These are phyloP conservation scores for Globia sparganii DNA, from an alignment of 2,888 invertebrate genomes.

Conservation along the genomic window DNA sequence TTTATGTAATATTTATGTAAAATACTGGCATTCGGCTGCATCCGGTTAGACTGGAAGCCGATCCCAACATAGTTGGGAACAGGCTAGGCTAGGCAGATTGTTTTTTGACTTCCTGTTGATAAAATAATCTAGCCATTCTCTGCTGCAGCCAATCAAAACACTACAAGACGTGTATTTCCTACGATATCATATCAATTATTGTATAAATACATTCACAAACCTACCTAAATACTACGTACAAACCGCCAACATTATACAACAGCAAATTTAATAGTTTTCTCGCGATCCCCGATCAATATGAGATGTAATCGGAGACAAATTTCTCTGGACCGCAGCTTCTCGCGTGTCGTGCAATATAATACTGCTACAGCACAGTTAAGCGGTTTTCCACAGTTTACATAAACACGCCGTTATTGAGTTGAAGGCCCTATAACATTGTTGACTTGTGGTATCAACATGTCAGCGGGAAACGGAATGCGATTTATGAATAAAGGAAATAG, in stretches of 20 bases:
- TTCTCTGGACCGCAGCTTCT: constrained; percentile 66
- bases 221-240: background rate
- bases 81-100: background rate
- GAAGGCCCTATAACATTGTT: constrained; percentile 15
- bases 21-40: no score
- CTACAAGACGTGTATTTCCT: background rate
- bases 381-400: constrained; percentile 46
- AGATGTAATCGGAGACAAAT: constrained; percentile 55
- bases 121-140: background rate
- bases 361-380: constrained; percentile 32
- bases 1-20: no score
- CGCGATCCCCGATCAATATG: constrained; percentile 47
- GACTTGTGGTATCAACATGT: constrained; percentile 4
- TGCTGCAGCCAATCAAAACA: background rate
- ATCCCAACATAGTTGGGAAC: no score
- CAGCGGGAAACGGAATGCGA: constrained; percentile 1
- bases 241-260: constrained; percentile 2
- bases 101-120: background rate
- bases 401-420: constrained; percentile 23
- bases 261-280: constrained; percentile 44
- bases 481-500: no score
- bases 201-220: background rate
- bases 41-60: no score
- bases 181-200: background rate
- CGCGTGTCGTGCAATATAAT: constrained; percentile 57